phyloP scores from a whole-genome alignment of 2,797 vertebrate genomes.

The Sebastes taczanowskii region DNA sequence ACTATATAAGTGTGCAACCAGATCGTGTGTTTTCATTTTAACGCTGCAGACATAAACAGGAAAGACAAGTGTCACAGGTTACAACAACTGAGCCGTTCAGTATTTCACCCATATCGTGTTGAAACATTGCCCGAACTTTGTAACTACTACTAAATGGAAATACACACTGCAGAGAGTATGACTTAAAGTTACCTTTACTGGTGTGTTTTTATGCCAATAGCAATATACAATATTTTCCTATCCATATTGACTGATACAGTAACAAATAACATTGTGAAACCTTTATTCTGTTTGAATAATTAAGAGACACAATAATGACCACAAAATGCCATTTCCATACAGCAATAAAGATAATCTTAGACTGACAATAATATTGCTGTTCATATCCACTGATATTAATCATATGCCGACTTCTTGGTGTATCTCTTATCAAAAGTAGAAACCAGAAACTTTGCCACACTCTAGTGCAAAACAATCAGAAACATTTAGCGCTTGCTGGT shows the following conservation, averaged over 20 bases:
- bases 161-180: neutral
- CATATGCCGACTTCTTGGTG: neutral
- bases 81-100: neutral
- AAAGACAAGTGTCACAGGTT: conserved; percentile 12
- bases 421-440: neutral
- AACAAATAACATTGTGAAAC: neutral
- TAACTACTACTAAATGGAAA: neutral
- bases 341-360: neutral
- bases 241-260: neutral
- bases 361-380: neutral
- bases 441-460: neutral
- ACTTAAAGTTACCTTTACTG: neutral
- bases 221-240: neutral
- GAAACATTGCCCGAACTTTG: neutral
- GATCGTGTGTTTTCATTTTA: neutral
- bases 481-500: neutral
- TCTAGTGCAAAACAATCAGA: neutral
- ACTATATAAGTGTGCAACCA: neutral
- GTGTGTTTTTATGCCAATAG: neutral
- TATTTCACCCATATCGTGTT: neutral
- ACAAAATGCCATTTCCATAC: neutral
- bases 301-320: neutral
- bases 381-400: neutral
- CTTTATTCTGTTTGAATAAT: neutral
- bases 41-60: neutral